Evolutionary conservation across 2,888 invertebrate genomes (phyloP).

Genomic region (Conchocele bisecta): DNA sequence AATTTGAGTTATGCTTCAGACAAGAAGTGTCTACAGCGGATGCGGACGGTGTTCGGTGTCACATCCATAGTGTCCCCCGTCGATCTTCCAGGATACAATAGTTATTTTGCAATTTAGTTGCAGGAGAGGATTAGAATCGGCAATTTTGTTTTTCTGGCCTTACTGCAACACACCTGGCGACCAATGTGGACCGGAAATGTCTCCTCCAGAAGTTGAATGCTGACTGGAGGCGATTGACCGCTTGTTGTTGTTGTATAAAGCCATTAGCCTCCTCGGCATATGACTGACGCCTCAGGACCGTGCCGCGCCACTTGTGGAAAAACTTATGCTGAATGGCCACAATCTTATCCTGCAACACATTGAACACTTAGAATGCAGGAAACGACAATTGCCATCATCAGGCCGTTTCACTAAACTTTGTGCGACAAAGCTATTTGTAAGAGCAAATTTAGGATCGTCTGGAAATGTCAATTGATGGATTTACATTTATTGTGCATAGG

Average conservation of each 20-base stretch:
- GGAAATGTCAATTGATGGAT: no score
- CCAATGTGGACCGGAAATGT: slow-evolving; percentile 68
- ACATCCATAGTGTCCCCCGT: no score
- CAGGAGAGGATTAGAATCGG: no score
- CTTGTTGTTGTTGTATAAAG: slow-evolving; percentile 57
- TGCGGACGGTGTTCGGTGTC: no score
- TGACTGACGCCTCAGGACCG: slow-evolving; percentile 54
- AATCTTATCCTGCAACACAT: slow-evolving; percentile 61
- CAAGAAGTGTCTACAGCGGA: no score
- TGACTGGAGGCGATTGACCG: slow-evolving; percentile 37
- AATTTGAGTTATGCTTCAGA: no score
- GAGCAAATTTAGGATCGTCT: no score
- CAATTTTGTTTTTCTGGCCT: no score
- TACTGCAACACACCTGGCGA: slow-evolving; percentile 62
- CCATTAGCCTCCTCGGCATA: slow-evolving; percentile 47
- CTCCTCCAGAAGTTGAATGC: slow-evolving; percentile 68
- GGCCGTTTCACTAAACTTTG: not conserved
- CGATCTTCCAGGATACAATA: no score
- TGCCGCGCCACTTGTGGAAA: slow-evolving; percentile 64
- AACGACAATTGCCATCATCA: not conserved
- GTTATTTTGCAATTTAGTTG: no score
- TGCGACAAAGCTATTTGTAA: no score
- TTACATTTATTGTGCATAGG: no score
- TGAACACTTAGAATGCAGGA: not conserved
- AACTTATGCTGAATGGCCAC: slow-evolving; percentile 59